These are phyloP conservation scores for Lottia scabra DNA, from an alignment of 2,888 invertebrate genomes.

Conservation along the genomic window DNA sequence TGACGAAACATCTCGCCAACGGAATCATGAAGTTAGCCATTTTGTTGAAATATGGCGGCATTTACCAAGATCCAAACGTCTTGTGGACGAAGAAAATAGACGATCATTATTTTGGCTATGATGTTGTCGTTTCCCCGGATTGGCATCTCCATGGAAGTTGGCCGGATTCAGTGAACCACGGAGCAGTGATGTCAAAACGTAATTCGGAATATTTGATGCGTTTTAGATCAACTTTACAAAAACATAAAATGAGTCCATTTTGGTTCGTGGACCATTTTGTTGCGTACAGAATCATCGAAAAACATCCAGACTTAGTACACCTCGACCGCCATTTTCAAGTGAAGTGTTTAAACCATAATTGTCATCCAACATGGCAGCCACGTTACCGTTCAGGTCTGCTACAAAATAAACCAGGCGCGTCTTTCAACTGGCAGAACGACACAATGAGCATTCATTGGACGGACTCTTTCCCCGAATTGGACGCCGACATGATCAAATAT, in stretches of 20 bases:
- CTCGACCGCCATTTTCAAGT: slow-evolving; percentile 36
- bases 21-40: slow-evolving; percentile 36
- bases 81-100: slow-evolving; percentile 37
- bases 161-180: slow-evolving; percentile 39
- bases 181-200: slow-evolving; percentile 33
- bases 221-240: slow-evolving; percentile 28
- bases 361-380: slow-evolving; percentile 38
- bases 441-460: slow-evolving; percentile 36
- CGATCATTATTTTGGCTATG: slow-evolving; percentile 29
- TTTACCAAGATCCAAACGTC: slow-evolving; percentile 32
- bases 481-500: slow-evolving; percentile 38
- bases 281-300: slow-evolving; percentile 33
- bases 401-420: slow-evolving; percentile 32
- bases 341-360: slow-evolving; percentile 35
- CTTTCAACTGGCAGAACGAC: slow-evolving; percentile 36
- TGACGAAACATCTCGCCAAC: slow-evolving; percentile 33
- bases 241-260: slow-evolving; percentile 25
- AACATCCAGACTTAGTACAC: slow-evolving; percentile 23
- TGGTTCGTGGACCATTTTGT: slow-evolving; percentile 39
- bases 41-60: slow-evolving; percentile 39
- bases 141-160: slow-evolving; percentile 35
- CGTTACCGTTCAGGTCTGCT: slow-evolving; percentile 27
- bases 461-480: slow-evolving; percentile 35
- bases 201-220: slow-evolving; percentile 32
- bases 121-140: slow-evolving; percentile 35